These are phyloP conservation scores for Misgurnus anguillicaudatus DNA, from an alignment of 2,113 vertebrate species.

Conservation along the genomic window DNA sequence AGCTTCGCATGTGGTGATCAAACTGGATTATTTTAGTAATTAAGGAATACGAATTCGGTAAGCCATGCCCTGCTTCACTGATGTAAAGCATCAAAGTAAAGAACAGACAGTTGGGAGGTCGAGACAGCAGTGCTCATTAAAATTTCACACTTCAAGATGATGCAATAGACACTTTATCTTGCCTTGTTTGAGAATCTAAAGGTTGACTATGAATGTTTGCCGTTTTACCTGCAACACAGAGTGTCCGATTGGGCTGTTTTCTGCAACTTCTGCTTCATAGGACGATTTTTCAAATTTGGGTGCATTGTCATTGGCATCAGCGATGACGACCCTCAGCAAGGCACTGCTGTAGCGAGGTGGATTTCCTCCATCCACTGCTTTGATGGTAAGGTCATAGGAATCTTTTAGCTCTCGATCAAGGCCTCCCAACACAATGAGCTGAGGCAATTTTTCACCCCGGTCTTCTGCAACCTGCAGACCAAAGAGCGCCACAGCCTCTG, in stretches of 20 bases:
- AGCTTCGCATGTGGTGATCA: background rate
- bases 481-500: slow-evolving; percentile 89
- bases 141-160: slow-evolving; percentile 41
- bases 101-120: slow-evolving; percentile 41
- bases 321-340: slow-evolving; percentile 89
- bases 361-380: slow-evolving; percentile 93
- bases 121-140: slow-evolving; percentile 50
- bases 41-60: slow-evolving; percentile 22
- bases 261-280: slow-evolving; percentile 89
- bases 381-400: slow-evolving; percentile 96
- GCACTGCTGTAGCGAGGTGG: slow-evolving; percentile 92
- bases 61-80: slow-evolving; percentile 23
- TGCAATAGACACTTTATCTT: slow-evolving; percentile 37
- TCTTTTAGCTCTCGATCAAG: slow-evolving; percentile 94
- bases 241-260: slow-evolving; percentile 95
- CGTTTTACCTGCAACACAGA: slow-evolving; percentile 92
- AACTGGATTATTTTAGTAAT: slow-evolving; percentile 41
- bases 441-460: slow-evolving; percentile 92
- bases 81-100: slow-evolving; percentile 51
- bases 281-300: slow-evolving; percentile 91
- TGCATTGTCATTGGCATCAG: slow-evolving; percentile 92
- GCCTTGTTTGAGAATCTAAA: slow-evolving; percentile 31
- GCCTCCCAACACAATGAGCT: slow-evolving; percentile 94
- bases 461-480: slow-evolving; percentile 95
- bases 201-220: slow-evolving; percentile 12